Evolutionary conservation across 2,113 vertebrate genomes (phyloP), one percentile per base, ranked within the genome.

Genomic region (Gadus chalcogrammus): DNA sequence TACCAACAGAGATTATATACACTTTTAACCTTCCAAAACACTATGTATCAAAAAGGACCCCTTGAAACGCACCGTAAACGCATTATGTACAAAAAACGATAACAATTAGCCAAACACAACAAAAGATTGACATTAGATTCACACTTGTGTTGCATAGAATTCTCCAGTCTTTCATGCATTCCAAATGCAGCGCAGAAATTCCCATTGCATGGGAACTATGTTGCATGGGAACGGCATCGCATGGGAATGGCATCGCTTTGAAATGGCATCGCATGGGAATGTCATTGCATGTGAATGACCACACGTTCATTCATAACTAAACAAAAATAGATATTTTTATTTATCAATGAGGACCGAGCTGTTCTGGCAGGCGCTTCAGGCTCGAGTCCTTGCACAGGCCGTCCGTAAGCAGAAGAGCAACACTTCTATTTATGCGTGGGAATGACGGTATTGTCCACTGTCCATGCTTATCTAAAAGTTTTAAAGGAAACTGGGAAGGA

Each of bases 111-210:
- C 73, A 64, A 64, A 62, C 66, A 65, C 59, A 53, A 75, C 70
- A 38, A 31, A 67, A 75, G 67, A 60, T n/a, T 28, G 87, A 94
- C 92, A 72, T 81, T 72, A 73, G 80, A 82, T 93, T 88, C 93
- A 93, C 80, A 65, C 88, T 89, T 90, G 90, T 92, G 91, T 95
- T 97, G 94, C 95, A 96, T 96, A 95, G 93, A 78, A 67, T 93
- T 91, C 84, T 93, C 75, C 90, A 92, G 92, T 92, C 92, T 91
- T 93, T 92, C 89, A 88, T 89, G 91, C 59, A 24, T 94, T 89
- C 72, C 91, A 86, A 83, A 93, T 93, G 87, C 85, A 87, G 42
- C 42, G 42, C 24, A 28, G 22, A 13, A 28, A 63, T 62, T 55
- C 70, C 74, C 22, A 74, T 63, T 69, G 75, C 67, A 68, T 70